Evolutionary conservation across 2,797 vertebrate species (phyloP), one percentile per base, ranked within the genome.

Genomic region (Dipus sagitta): DNA sequence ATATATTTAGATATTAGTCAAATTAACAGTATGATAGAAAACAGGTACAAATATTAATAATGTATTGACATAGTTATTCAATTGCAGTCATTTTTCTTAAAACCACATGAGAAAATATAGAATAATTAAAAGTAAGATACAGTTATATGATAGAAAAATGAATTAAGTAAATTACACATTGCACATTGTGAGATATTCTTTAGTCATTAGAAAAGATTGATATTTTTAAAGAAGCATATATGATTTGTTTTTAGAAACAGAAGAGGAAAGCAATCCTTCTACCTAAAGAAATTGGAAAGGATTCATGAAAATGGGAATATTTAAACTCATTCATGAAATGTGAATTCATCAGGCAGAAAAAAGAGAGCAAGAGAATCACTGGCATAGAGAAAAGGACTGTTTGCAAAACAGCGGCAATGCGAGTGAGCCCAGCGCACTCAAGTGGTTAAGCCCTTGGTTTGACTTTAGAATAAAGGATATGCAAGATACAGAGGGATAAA

Each of bases 31-130:
- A 52, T 94, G n/a, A 81, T 6, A 54, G 7, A 58, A 92, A 93
- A 88, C n/a, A 86, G 7, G 18, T 80, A 65, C 3, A 72, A 86
- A 90, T 80, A 94, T 89, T 78, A 84, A 78, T 18, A 32, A 6
- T 72, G 1, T 77, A 20, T n/a, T 83, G 18, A 92, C 7, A 10
- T 6, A 71, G 17, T 76, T 93, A 68, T 62, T 78, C 47, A 54
- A 71, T 47, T 15, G 80, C 34, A 88, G 5, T 75, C 76, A 70
- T 84, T 80, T 95, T 84, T 92, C 58, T 79, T 90, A 83, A 93
- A 91, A 54, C 6, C 71, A 81, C 1, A 65, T 62, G n/a, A 80
- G 7, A 62, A 89, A 85, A 87, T 78, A 83, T 60, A 8, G 70
- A 38, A 70, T 20, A 88, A 65, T 7, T 34, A 38, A 93, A 82